Conservation (phyloP, 2,888 invertebrate species). For the Nezara viridula region DNA sequence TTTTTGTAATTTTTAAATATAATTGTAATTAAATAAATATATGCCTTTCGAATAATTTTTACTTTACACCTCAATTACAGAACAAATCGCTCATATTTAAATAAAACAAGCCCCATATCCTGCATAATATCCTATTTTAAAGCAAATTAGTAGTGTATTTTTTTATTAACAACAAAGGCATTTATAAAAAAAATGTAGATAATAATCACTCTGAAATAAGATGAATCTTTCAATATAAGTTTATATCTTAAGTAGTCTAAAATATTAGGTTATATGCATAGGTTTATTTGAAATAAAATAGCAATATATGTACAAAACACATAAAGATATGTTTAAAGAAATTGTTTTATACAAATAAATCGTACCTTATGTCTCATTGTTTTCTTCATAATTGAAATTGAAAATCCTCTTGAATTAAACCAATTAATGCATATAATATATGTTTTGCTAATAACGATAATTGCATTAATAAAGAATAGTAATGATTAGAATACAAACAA, state of each 20-base stretch:
- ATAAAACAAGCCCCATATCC: not conserved
- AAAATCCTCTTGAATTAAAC: not conserved
- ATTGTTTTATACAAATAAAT: not conserved
- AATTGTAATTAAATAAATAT: too few relatives aligned
- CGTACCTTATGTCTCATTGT: not conserved
- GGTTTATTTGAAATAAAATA: not conserved
- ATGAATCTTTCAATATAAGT: not conserved
- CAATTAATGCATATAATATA: not conserved
- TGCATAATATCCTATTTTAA: not conserved
- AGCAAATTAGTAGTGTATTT: not conserved
- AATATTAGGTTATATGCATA: not conserved
- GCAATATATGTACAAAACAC: not conserved
- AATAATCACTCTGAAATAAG: not conserved
- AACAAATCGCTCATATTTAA: too few relatives aligned
- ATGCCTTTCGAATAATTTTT: too few relatives aligned
- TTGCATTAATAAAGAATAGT: not conserved
- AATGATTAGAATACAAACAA: not conserved
- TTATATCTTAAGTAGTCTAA: not conserved
- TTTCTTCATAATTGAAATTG: not conserved
- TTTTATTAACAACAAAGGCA: not conserved
- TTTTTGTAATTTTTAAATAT: too few relatives aligned
- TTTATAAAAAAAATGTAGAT: not conserved
- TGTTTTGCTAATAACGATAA: not conserved
- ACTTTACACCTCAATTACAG: too few relatives aligned
- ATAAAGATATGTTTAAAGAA: not conserved